Percentiles rank a stretch among this genome's conserved stretches.
These are phyloP conservation scores for Sceliomorpha sp. DNA, from an alignment of 2,888 invertebrate species.

Conservation along the genomic window DNA sequence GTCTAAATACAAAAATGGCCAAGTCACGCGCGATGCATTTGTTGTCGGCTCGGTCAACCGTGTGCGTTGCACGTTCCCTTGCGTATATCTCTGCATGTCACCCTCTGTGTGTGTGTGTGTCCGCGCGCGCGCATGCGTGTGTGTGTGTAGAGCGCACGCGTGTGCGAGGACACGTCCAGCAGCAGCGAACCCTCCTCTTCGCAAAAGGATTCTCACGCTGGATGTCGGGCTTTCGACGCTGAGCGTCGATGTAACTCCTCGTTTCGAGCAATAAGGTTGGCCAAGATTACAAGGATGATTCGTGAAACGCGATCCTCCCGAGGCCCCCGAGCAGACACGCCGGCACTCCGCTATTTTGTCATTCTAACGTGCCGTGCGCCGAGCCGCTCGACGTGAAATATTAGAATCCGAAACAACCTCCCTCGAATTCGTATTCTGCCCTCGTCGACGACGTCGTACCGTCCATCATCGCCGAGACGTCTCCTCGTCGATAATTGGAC, in stretches of 20 bases:
- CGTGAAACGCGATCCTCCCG: slow-evolving; percentile 54
- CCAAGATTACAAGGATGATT: slow-evolving; percentile 55
- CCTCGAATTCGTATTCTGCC: slow-evolving; percentile 20
- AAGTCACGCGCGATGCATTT: slow-evolving; percentile 51
- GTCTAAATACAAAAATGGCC: slow-evolving; percentile 38
- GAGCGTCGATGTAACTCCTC: slow-evolving; percentile 22
- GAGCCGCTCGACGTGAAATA: slow-evolving; percentile 37
- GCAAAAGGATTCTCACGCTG: slow-evolving; percentile 35
- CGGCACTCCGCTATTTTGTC: slow-evolving; percentile 45
- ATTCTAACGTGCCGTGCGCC: slow-evolving; percentile 43
- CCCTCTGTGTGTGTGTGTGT: too few species aligned
- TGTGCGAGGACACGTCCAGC: too few species aligned
- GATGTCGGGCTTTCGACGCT: slow-evolving; percentile 33
- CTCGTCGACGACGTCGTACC: slow-evolving; percentile 12
- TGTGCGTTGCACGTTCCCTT: not conserved
- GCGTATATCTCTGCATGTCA: too few species aligned
- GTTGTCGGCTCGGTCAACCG: slow-evolving; percentile 14
- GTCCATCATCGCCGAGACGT: slow-evolving; percentile 43
- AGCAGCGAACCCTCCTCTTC: too few species aligned
- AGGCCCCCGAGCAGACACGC: slow-evolving; percentile 23
- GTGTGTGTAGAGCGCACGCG: too few species aligned
- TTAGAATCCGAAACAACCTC: slow-evolving; percentile 46
- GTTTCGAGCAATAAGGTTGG: slow-evolving; percentile 47
- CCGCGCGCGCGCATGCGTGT: too few species aligned
- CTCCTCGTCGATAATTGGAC: slow-evolving; percentile 45